Base-by-base conservation (phyloP, 1,140 invertebrate genomes). In the Pissodes strobi region DNA sequence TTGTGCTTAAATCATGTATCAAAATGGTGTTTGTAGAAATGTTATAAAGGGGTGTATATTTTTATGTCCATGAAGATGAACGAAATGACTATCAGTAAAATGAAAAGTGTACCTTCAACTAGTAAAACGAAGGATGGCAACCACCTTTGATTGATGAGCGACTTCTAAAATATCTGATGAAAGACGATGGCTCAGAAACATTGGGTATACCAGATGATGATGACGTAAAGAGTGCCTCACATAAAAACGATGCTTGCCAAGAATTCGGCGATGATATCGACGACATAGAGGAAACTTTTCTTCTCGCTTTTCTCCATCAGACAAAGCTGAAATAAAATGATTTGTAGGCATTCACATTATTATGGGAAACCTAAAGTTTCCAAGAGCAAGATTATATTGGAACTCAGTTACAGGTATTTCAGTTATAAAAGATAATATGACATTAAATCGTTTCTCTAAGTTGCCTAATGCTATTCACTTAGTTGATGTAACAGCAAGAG, bases 301-400 rank as follows among this genome's bases (percentile, higher is more conserved):
- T 30, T 4, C 27, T 30, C 27, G 27, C 12, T 30, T 30, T 30
- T 30, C 27, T 30, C 27, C 27, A 6, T 6, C 27, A 30, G 27
- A 30, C 69, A 73, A 73, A 72, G 66, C 8, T 52, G 8, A 52
- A 30, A 64, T 39, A 66, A n/a, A n/a, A n/a, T n/a, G n/a, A n/a
- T n/a, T n/a, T n/a, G n/a, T n/a, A n/a, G n/a, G n/a, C n/a, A n/a
- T n/a, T n/a, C n/a, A n/a, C n/a, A n/a, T n/a, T n/a, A n/a, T n/a
- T n/a, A n/a, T n/a, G n/a, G n/a, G n/a, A n/a, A n/a, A n/a, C n/a
- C n/a, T 66, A 57, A n/a, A n/a, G n/a, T n/a, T n/a, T n/a, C n/a
- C n/a, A n/a, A n/a, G n/a, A n/a, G n/a, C n/a, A n/a, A n/a, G 70
- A 79, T 23, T 70, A 71, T 15, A 79, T 73, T 61, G 78, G 76